Evolutionary conservation across 2,113 vertebrate genomes (phyloP), one percentile per base, ranked within the genome.

Genomic region (Hippocampus abdominalis): DNA sequence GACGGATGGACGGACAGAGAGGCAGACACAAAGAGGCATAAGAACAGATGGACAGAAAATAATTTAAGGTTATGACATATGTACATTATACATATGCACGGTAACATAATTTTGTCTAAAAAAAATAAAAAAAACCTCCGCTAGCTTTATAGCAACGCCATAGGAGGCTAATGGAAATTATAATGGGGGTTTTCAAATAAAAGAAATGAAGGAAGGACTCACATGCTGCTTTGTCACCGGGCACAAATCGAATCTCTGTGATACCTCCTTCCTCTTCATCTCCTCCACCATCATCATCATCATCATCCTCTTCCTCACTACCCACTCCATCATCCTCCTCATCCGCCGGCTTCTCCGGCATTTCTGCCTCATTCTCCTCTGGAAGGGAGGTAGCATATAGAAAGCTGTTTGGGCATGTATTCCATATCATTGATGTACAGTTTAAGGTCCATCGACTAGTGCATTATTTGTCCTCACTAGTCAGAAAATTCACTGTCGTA

Each of bases 171-270:
- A 42, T 0, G 11, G 40, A 42, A 49, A 49, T 49, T 2, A 20
- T 18, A 4, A 8, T 18, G 15, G 46, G 46, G 46, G 15, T 48
- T 48, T 18, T 16, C 3, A 48, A 48, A 48, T 48, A 5, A 48
- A 42, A n/a, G 12, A 42, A 40, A 68, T 3, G 1, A 32, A 6
- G 32, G 32, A 36, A 36, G 56, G 32, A 95, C 96, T 94, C 88
- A 99, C 97, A 83, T 56, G 96, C 94, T 10, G 92, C 89, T 78
- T 96, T 96, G 88, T 98, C 94, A 0, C 87, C 89, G 2, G 97
- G 97, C 21, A 99, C 93, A 70, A 99, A 99, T 81, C 97, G 87
- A 82, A 99, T 94, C 80, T 99, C 97, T 0, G 95, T 93, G 88
- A 99, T 96, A 0, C 81, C 85, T 25, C 92, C 93, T 1, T 94